Conservation (phyloP, 2,888 invertebrate species). For the Agonopterix subpropinquella region DNA sequence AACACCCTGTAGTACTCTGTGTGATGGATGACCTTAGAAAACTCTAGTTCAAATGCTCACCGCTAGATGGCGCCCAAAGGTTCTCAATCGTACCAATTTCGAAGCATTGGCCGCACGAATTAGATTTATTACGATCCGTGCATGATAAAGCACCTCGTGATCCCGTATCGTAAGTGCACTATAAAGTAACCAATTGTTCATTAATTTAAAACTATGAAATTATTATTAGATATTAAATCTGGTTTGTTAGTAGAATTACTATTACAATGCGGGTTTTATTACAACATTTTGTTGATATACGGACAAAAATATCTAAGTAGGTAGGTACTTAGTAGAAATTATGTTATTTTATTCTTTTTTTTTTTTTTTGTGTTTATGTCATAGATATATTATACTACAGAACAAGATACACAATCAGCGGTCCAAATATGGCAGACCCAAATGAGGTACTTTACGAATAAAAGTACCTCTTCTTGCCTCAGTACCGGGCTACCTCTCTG, state of each 20-base stretch:
- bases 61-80: constrained; percentile 8
- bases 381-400: no score
- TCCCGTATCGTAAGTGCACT: constrained; percentile 3
- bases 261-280: constrained; percentile 1
- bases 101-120: constrained; percentile 2
- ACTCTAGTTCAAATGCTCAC: neutral
- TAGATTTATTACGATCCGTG: constrained; percentile 8
- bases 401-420: no score
- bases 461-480: no score
- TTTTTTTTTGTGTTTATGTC: no score
- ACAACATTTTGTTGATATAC: neutral
- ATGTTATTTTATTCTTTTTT: no score
- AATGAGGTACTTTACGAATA: no score
- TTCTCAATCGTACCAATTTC: constrained; percentile 5
- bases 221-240: constrained; percentile 9
- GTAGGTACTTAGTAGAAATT: no score
- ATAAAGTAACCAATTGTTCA: constrained; percentile 11
- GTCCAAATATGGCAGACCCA: no score
- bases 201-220: constrained; percentile 7
- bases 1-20: no score
- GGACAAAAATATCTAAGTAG: no score
- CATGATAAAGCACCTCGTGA: constrained; percentile 16
- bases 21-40: no score
- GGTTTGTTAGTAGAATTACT: neutral
- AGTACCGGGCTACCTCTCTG: no score